These are phyloP conservation scores for Aphis gossypii DNA, from an alignment of 1,140 invertebrate species.

Conservation along the genomic window DNA sequence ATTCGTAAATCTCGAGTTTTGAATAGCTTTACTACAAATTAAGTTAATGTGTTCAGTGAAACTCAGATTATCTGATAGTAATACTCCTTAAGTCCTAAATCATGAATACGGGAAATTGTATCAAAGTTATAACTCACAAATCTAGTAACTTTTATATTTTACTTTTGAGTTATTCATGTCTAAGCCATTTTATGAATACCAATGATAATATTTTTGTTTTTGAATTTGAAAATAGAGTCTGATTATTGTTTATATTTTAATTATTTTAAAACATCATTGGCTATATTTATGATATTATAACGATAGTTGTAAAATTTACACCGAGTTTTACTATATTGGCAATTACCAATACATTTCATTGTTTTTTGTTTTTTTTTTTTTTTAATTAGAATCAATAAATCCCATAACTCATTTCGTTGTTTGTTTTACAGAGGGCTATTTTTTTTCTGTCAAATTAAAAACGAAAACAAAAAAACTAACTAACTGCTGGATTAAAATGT, in stretches of 20 bases:
- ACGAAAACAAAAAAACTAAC: neutral
- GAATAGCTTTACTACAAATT: neutral
- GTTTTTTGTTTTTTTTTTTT: neutral
- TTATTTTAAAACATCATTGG: neutral
- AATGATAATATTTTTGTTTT: neutral
- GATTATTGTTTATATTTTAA: neutral
- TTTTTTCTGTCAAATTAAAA: slow-evolving; percentile 11
- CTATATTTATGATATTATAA: neutral
- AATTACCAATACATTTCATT: slow-evolving; percentile 8
- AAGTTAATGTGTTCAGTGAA: neutral
- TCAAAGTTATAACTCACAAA: neutral
- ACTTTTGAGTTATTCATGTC: neutral
- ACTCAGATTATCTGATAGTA: neutral
- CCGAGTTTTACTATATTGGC: neutral
- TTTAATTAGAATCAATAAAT: neutral
- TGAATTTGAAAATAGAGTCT: neutral
- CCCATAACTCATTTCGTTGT: slow-evolving; percentile 8
- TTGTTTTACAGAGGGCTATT: neutral
- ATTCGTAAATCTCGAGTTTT: neutral
- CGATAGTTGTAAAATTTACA: neutral
- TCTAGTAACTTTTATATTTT: neutral
- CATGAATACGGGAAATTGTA: neutral
- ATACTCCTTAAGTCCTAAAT: neutral
- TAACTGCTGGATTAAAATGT: neutral
- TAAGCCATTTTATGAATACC: neutral